Evolutionary conservation across 2,113 vertebrate genomes (phyloP), one percentile per base, ranked within the genome.

Genomic region (Naja naja): DNA sequence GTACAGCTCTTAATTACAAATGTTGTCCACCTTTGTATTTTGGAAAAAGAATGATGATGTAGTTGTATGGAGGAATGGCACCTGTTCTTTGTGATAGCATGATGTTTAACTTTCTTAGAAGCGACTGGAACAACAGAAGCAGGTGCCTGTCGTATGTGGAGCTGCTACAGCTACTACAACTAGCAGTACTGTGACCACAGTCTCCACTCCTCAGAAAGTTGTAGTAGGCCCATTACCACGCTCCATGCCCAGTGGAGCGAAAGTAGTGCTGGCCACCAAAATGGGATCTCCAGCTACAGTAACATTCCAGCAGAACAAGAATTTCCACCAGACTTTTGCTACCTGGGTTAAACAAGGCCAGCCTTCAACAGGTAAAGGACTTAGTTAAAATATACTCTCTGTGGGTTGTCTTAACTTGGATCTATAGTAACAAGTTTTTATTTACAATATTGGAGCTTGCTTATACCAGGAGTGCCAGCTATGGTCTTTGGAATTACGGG

Each of bases 331-430:
- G 58, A 99, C 99, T 4, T 99, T 99, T 95, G 99, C 99, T 47
- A 99, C 99, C 2, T 99, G 99, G 99, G 99, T 99, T 96, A 99
- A 99, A 94, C 99, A 99, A 98, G 99, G 99, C 96, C 99, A 99
- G 69, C 98, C 97, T 91, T 99, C 96, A 95, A 95, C 99, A 98
- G 99, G 99, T 99, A 97, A 97, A 97, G 22, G 34, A 0, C 4
- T 53, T 0, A 0, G 56, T 92, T 60, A 0, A 86, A 2, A 30
- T 34, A 89, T 0, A 34, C 0, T 6, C 2, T 64, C 56, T 3
- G 6, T 53, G 53, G 85, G 10, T 25, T 30, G 3, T 25, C 81
- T n/a, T 60, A 52, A 3, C 25, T 64, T 52, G 25, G 5, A 5
- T 85, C 6, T 14, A 1, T 43, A 30, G 27, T 49, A 74, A 22